phyloP scores from a whole-genome alignment of 2,888 invertebrate species.

The Pedicia rivosa region DNA sequence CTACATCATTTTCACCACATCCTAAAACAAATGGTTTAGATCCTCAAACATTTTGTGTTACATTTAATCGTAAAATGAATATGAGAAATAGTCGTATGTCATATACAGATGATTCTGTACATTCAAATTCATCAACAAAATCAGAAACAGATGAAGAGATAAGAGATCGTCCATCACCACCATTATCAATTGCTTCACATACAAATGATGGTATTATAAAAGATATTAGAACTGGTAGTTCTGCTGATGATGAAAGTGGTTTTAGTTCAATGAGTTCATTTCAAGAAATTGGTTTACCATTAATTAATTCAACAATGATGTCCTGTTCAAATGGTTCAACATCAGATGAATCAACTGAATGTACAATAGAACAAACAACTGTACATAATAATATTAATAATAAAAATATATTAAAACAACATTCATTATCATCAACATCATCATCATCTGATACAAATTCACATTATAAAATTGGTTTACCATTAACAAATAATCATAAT shows the following conservation, averaged over 20 bases:
- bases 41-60: constrained; percentile 9
- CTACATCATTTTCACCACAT: background rate
- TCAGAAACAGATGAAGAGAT: constrained; percentile 27
- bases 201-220: background rate
- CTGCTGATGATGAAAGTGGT: constrained; percentile 62
- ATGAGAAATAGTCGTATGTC: constrained; percentile 29
- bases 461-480: constrained; percentile 7
- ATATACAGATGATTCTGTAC: constrained; percentile 28
- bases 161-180: constrained; percentile 6
- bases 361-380: background rate
- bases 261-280: constrained; percentile 76
- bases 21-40: constrained; percentile 4
- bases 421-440: background rate
- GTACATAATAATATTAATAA: background rate
- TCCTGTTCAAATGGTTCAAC: constrained; percentile 5
- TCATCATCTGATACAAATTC: background rate
- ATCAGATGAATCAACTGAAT: constrained; percentile 10
- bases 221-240: background rate
- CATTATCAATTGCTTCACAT: background rate
- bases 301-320: constrained; percentile 12
- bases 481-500: constrained; percentile 3
- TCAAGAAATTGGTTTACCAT: constrained; percentile 61
- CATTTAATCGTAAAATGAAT: constrained; percentile 24
- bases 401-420: too few relatives aligned
- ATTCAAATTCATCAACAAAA: constrained; percentile 24